These are phyloP conservation scores for Andrena haemorrhoa DNA, from an alignment of 2,888 invertebrate species.

Conservation along the genomic window DNA sequence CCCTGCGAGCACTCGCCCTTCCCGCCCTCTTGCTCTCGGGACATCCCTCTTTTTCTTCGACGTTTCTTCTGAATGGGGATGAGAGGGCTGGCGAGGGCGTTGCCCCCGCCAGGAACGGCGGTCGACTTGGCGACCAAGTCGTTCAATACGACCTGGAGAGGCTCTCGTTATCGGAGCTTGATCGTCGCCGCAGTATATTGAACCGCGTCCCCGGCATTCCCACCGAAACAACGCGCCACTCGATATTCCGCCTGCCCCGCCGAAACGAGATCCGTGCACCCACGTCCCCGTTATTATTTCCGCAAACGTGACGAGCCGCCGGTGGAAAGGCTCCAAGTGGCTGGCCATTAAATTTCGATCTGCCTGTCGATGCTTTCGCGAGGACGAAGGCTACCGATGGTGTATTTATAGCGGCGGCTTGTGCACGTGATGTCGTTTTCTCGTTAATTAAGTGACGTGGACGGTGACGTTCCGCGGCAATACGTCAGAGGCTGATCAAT, in stretches of 20 bases:
- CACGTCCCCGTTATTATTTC: too few species aligned
- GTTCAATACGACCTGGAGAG: slow-evolving; percentile 68
- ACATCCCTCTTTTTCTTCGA: slow-evolving; percentile 66
- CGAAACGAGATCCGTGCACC: background rate
- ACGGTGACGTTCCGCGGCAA: slow-evolving; percentile 26
- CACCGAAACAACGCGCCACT: background rate
- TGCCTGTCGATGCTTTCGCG: slow-evolving; percentile 11
- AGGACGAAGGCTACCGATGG: slow-evolving; percentile 31
- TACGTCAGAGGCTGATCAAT: slow-evolving; percentile 58
- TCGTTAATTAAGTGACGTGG: slow-evolving; percentile 48
- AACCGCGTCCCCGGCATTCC: slow-evolving; percentile 5
- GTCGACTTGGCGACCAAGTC: slow-evolving; percentile 69
- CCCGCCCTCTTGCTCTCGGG: slow-evolving; percentile 35
- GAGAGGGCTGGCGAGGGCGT: slow-evolving; percentile 71
- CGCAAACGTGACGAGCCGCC: background rate
- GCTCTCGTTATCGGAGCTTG: slow-evolving; percentile 51
- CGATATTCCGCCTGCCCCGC: background rate
- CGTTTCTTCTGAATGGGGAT: slow-evolving; percentile 67
- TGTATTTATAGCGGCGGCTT: slow-evolving; percentile 29
- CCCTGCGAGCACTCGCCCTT: slow-evolving; percentile 38
- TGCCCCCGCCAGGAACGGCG: slow-evolving; percentile 68
- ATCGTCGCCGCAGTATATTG: slow-evolving; percentile 32
- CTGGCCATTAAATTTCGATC: background rate
- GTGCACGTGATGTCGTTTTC: slow-evolving; percentile 13
- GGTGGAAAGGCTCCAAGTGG: background rate